phyloP scores from a whole-genome alignment of 2,113 vertebrate genomes.

The Tiliqua scincoides region DNA sequence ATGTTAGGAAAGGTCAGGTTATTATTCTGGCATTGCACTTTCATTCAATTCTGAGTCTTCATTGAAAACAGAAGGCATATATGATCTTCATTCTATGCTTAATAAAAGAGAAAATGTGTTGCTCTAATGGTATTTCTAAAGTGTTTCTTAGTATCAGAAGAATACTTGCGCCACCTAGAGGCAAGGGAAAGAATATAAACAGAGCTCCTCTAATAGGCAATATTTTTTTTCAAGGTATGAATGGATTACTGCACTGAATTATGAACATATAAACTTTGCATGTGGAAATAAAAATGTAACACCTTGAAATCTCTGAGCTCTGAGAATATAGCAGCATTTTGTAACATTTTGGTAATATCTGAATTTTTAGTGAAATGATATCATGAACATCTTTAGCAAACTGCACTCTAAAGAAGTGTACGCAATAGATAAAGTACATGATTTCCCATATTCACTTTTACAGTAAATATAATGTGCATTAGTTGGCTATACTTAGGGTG shows the following conservation, averaged over 20 bases:
- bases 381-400: constrained; percentile 11
- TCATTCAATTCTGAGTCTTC: neutral
- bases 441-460: no score
- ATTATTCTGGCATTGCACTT: neutral
- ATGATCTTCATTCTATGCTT: neutral
- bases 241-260: neutral
- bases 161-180: constrained; percentile 30
- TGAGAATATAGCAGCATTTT: neutral
- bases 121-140: accelerated
- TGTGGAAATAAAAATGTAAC: neutral
- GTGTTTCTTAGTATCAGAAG: neutral
- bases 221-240: no score
- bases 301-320: neutral
- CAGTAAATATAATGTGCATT: no score
- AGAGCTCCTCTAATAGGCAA: neutral
- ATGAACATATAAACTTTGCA: neutral
- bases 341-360: neutral
- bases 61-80: neutral
- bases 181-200: neutral
- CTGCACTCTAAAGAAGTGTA: neutral
- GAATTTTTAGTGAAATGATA: neutral
- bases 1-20: neutral
- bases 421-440: neutral
- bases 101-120: neutral
- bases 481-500: no score